Percentiles rank a stretch among this genome's conserved stretches.
Evolutionary conservation across 2,888 invertebrate species (phyloP).

Genomic region (Idaea straminata): DNA sequence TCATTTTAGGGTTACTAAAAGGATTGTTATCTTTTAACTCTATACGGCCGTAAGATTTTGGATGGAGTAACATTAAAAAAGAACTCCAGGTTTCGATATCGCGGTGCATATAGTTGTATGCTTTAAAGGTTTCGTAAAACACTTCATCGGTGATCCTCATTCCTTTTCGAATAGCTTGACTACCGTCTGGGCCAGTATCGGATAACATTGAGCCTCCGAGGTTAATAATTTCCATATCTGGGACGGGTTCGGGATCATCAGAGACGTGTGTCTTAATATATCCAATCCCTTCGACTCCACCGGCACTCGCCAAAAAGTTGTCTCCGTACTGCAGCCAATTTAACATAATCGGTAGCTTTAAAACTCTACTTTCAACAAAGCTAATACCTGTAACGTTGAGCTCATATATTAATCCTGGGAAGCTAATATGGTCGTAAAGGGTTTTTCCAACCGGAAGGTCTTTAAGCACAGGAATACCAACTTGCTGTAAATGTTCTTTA

Average conservation of each 20-base stretch:
- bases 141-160: conserved; percentile 79
- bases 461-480: conserved; percentile 80
- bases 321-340: conserved; percentile 63
- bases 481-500: conserved; percentile 69
- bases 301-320: conserved; percentile 76
- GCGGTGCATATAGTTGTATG: conserved; percentile 56
- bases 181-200: conserved; percentile 73
- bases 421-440: conserved; percentile 82
- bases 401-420: conserved; percentile 69
- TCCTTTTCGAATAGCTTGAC: conserved; percentile 69
- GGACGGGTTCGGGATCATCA: conserved; percentile 79
- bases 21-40: conserved; percentile 86
- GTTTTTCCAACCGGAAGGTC: conserved; percentile 85
- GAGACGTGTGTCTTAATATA: conserved; percentile 82
- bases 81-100: conserved; percentile 80
- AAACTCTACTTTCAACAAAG: conserved; percentile 45
- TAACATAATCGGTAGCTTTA: conserved; percentile 35
- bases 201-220: conserved; percentile 82
- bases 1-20: conserved; percentile 86
- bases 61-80: conserved; percentile 86
- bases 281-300: conserved; percentile 84
- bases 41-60: conserved; percentile 85
- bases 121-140: conserved; percentile 78
- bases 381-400: conserved; percentile 61
- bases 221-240: conserved; percentile 84